phyloP scores from a whole-genome alignment of 2,888 invertebrate species.

The Ischnura elegans region DNA sequence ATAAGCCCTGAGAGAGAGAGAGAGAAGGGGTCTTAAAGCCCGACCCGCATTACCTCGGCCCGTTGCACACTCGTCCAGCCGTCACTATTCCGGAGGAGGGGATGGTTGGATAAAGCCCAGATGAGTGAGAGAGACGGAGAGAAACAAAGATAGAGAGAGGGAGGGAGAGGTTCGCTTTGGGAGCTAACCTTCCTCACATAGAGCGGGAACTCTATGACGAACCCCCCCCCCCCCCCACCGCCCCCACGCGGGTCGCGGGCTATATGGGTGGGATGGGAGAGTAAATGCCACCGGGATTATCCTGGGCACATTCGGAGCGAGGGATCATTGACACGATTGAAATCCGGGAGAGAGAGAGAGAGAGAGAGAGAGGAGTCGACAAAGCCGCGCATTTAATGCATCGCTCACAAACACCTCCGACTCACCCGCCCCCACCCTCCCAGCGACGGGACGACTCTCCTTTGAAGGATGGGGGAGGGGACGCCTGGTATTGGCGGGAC shows the following conservation, averaged over 20 bases:
- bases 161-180: conserved; percentile 9
- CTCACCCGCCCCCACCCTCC: not conserved
- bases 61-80: not conserved
- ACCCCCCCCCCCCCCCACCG: too few relatives aligned
- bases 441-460: not conserved
- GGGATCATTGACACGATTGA: conserved; percentile 9
- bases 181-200: not conserved
- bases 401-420: not conserved
- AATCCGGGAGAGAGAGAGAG: conserved; percentile 15
- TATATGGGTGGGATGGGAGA: too few relatives aligned
- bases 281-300: conserved; percentile 42
- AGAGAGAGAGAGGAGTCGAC: conserved; percentile 14
- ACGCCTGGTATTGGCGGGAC: not conserved
- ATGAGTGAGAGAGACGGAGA: too few relatives aligned
- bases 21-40: not conserved
- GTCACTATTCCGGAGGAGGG: not conserved
- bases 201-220: not conserved
- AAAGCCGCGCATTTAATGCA: conserved; percentile 21
- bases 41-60: conserved; percentile 6
- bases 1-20: not conserved
- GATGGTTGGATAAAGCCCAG: not conserved
- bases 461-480: not conserved
- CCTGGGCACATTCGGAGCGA: not conserved
- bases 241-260: too few relatives aligned
- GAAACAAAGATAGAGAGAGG: too few relatives aligned